phyloP scores from a whole-genome alignment of 2,113 vertebrate species.

The Cochlearius cochlearius region DNA sequence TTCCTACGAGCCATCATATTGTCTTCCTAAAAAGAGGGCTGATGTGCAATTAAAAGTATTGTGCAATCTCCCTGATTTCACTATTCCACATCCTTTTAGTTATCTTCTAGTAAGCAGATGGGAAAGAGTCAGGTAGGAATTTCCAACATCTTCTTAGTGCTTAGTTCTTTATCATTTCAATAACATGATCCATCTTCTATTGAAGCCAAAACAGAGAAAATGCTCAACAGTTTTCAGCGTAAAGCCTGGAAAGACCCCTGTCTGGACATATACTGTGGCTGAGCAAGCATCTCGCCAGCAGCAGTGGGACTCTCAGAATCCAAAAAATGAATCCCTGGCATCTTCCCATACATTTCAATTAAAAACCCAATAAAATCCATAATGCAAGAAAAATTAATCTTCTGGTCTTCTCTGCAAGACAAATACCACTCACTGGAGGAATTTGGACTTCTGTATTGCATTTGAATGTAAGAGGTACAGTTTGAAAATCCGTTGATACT shows the following conservation, averaged over 20 bases:
- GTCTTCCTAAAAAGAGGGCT: not conserved
- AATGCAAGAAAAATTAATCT: not conserved
- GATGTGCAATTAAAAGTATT: not conserved
- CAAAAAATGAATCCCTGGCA: not conserved
- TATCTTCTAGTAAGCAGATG: not conserved
- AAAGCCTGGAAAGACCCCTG: rapidly evolving
- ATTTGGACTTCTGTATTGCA: not conserved
- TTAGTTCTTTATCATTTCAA: not conserved
- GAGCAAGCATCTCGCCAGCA: not conserved
- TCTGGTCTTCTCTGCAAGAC: not conserved
- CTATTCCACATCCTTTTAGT: not conserved
- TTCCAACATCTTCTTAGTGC: not conserved
- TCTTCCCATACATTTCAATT: not conserved
- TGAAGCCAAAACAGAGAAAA: not conserved
- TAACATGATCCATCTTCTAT: not conserved
- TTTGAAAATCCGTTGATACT: not conserved
- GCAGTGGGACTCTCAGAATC: not conserved
- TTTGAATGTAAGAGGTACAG: not conserved
- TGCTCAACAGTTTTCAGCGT: not conserved
- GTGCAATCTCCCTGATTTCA: not conserved
- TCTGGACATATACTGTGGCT: not conserved
- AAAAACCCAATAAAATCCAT: not conserved
- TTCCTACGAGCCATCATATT: not conserved
- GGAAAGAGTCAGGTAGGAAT: not conserved
- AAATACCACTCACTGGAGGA: not conserved